Evolutionary conservation across 2,888 invertebrate species (phyloP).

Genomic region (Caenorhabditis sulstoni): DNA sequence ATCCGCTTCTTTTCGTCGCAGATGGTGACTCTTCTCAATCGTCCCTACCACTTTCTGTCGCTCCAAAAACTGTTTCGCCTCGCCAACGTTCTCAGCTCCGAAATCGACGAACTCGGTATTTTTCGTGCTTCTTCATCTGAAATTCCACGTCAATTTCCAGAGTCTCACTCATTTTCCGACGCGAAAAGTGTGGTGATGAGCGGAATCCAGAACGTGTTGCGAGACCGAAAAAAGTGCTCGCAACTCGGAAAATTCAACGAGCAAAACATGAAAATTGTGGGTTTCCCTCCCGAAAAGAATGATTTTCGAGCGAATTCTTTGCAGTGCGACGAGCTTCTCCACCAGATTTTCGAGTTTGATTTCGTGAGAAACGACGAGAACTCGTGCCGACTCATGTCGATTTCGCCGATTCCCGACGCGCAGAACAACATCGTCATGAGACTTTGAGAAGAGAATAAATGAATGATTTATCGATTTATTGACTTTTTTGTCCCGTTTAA

Average conservation of each 20-base stretch:
- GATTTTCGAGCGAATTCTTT: neutral
- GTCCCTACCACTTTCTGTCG: slow-evolving; percentile 53
- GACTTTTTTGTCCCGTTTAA: too few relatives aligned
- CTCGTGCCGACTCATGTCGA: slow-evolving; percentile 18
- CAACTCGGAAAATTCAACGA: slow-evolving; percentile 39
- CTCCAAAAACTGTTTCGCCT: slow-evolving; percentile 42
- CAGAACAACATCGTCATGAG: slow-evolving; percentile 50
- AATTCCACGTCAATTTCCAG: neutral
- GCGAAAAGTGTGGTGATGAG: slow-evolving; percentile 35
- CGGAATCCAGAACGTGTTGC: slow-evolving; percentile 43
- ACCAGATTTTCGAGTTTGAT: slow-evolving; percentile 44
- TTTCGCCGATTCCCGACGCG: slow-evolving; percentile 27
- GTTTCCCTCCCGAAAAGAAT: neutral
- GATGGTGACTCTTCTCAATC: slow-evolving; percentile 57
- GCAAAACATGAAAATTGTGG: slow-evolving; percentile 39
- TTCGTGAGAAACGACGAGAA: slow-evolving; percentile 44
- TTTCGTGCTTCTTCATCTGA: too few relatives aligned
- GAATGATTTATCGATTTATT: neutral
- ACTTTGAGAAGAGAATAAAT: slow-evolving; percentile 11
- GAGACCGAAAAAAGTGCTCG: slow-evolving; percentile 42
- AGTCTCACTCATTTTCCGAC: slow-evolving; percentile 26
- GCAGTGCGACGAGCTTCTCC: slow-evolving; percentile 41
- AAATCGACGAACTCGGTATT: slow-evolving; percentile 25
- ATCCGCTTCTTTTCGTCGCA: too few relatives aligned
- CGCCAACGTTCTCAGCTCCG: slow-evolving; percentile 29